Evolutionary conservation across 2,888 invertebrate genomes (phyloP), one percentile per base, ranked within the genome.

Genomic region (Hypomecis atomaria): DNA sequence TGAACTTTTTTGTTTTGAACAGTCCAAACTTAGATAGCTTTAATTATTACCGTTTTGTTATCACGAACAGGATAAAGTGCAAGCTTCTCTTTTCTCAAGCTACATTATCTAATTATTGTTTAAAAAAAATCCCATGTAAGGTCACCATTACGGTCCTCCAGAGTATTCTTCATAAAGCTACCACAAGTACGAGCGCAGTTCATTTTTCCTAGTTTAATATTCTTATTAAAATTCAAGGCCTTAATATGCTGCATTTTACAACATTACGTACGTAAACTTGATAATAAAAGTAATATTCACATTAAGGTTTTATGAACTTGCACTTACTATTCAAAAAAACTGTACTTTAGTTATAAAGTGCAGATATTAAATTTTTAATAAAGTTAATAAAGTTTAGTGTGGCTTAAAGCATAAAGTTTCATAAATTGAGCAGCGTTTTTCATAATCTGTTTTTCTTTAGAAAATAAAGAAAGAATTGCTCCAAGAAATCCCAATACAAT

Each of bases 341-440:
- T 42, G 52, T 23, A 23, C 23, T 23, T 23, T 2, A 23, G 23
- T 57, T 38, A 38, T 53, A 62, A 65, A 59, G 53, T 59, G 54
- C 50, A 48, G 47, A 65, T 47, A 65, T 68, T 62, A 49, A 9
- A 57, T 47, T 59, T 65, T 68, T 68, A 64, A 61, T 64, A 49
- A 64, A 47, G 42, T 68, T 68, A 64, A 61, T 64, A 49, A 64
- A 47, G 42, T 40, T 36, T 37, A 44, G 23, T 23, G 33, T 48
- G 40, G 13, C 11, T 45, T 34, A 44, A 7, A 48, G 33, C 4
- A 36, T 23, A 23, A 7, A 43, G 43, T 48, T 42, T 60, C 43
- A 60, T 48, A 54, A 54, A 47, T 47, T 11, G 13, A 43, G 37
- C 40, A n/a, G 42, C 40, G 40, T 33, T 50, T 52, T 38, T 52